Conservation (phyloP, 2,113 vertebrate species). For the Pao palembangensis region DNA sequence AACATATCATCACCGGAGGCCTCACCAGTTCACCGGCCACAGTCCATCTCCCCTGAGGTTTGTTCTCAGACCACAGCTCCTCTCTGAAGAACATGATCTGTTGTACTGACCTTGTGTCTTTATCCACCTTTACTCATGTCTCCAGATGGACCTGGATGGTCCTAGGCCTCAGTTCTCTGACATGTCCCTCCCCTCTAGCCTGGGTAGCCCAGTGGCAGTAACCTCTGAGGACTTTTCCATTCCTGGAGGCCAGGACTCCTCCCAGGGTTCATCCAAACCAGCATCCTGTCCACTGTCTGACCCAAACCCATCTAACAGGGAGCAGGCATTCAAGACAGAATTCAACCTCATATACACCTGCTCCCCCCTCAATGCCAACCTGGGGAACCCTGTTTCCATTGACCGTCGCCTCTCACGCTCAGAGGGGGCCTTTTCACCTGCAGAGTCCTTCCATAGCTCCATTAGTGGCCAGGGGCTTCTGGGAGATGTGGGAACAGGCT, state of each 20-base stretch:
- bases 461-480: constrained; percentile 80
- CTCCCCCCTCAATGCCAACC: constrained; percentile 94
- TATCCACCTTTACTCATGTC: constrained; percentile 77
- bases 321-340: constrained; percentile 97
- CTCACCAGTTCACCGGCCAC: constrained; percentile 87
- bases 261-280: constrained; percentile 60
- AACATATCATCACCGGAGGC: constrained; percentile 96
- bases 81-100: background rate
- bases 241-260: constrained; percentile 66
- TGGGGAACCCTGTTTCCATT: constrained; percentile 74
- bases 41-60: constrained; percentile 96
- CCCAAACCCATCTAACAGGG: constrained; percentile 77
- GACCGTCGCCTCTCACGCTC: constrained; percentile 84
- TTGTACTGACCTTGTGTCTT: background rate
- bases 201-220: constrained; percentile 78
- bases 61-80: constrained; percentile 18
- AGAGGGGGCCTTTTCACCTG: constrained; percentile 85
- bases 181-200: constrained; percentile 77
- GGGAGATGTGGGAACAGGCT: constrained; percentile 79
- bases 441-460: constrained; percentile 85
- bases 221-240: constrained; percentile 76
- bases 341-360: constrained; percentile 99
- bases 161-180: constrained; percentile 79
- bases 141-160: constrained; percentile 82
- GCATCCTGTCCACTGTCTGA: constrained; percentile 66